Evolutionary conservation across 2,797 vertebrate genomes (phyloP), one percentile per base, ranked within the genome.

Genomic region (Sorex maritimensis): DNA sequence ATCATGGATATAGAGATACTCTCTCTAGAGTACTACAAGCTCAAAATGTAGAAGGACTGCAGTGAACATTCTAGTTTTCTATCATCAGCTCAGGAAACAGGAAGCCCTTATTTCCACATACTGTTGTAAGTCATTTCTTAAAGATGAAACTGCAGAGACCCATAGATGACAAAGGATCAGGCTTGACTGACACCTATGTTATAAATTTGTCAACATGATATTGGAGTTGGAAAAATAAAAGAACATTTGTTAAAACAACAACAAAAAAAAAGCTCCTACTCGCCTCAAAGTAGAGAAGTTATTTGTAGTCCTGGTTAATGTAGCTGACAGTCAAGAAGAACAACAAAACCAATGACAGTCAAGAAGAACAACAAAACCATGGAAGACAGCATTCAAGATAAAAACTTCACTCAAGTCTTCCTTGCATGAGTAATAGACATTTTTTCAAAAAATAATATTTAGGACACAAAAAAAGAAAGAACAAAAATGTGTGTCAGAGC

Each of bases 181-280:
- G 41, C 3, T 23, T 26, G 24, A 71, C 9, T 86, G 78, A 30
- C 4, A 12, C 19, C 15, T 13, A 34, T 81, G 23, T 65, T 78
- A 61, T 81, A 49, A 86, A 72, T 85, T 73, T 75, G 28, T 91
- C 73, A 75, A 41, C 26, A 4, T 81, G 61, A 78, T 5, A 2
- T 5, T 83, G 58, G 7, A 21, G 52, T 52, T 11, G 58, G 61
- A 68, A 44, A 15, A 81, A 75, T 12, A 9, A 23, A 61, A 3
- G 26, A 88, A 86, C 61, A 78, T 23, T 73, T 46, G 67, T 71
- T 87, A 83, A n/a, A n/a, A n/a, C n/a, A n/a, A 23, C n/a, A n/a
- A n/a, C n/a, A n/a, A n/a, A n/a, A n/a, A n/a, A n/a, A n/a, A n/a
- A n/a, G n/a, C n/a, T n/a, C n/a, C n/a, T n/a, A 58, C 3, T 67